These are phyloP conservation scores for Drosophila biarmipes DNA, from an alignment of 1,140 invertebrate species.

Conservation along the genomic window DNA sequence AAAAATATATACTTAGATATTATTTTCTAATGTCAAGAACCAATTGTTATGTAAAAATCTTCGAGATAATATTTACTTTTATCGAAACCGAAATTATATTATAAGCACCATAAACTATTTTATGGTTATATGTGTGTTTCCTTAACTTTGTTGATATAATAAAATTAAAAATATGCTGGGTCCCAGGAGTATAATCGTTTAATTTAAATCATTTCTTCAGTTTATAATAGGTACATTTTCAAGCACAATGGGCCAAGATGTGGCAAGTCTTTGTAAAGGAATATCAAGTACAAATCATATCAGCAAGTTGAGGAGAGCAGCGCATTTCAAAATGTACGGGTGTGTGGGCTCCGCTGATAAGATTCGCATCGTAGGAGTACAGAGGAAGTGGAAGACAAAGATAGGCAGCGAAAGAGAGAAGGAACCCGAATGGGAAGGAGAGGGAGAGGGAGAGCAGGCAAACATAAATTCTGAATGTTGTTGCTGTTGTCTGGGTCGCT, in stretches of 20 bases:
- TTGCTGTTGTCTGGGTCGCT: conserved; percentile 70
- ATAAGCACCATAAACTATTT: too few species aligned
- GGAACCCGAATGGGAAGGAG: not conserved
- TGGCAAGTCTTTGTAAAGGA: not conserved
- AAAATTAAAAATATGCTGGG: too few species aligned
- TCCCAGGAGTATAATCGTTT: too few species aligned
- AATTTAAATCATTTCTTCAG: too few species aligned
- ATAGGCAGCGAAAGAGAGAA: conserved; percentile 5
- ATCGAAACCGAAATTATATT: too few species aligned
- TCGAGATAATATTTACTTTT: too few species aligned
- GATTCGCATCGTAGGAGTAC: conserved; percentile 42
- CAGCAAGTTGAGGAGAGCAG: conserved; percentile 21
- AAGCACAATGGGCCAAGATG: not conserved
- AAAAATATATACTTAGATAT: too few species aligned
- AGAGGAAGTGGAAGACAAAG: conserved; percentile 14
- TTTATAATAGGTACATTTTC: not conserved
- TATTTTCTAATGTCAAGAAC: too few species aligned
- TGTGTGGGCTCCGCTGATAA: conserved; percentile 39
- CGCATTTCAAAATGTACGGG: conserved; percentile 1
- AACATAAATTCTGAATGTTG: conserved; percentile 57
- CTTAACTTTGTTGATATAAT: too few species aligned
- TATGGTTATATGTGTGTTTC: too few species aligned
- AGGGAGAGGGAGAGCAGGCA: conserved; percentile 34
- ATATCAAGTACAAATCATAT: conserved; percentile 52
- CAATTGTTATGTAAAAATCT: too few species aligned